Conservation (phyloP, 1,140 invertebrate genomes). For the Drosophila parabipectinata region DNA sequence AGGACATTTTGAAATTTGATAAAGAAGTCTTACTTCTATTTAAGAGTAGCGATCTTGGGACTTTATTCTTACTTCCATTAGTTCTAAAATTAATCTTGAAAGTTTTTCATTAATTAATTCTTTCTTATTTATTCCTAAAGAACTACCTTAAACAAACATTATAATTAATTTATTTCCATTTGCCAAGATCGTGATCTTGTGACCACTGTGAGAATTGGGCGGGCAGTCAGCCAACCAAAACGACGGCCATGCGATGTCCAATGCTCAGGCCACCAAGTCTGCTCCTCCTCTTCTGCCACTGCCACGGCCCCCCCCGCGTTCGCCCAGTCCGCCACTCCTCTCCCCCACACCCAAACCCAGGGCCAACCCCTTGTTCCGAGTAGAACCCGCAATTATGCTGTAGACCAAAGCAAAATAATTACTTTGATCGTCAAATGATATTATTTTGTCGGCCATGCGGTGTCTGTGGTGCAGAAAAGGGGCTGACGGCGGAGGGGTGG, state of each 20-base stretch:
- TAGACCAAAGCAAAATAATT: conserved; percentile 83
- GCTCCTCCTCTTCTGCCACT: conserved; percentile 40
- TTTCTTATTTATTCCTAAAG: background rate
- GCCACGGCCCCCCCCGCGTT: background rate
- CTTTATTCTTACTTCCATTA: no score
- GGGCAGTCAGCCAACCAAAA: conserved; percentile 66
- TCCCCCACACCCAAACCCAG: conserved; percentile 1
- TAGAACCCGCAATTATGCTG: conserved; percentile 78
- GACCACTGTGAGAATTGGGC: conserved; percentile 42
- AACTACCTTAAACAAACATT: background rate
- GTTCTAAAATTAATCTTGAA: no score
- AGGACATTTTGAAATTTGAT: no score
- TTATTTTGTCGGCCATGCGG: conserved; percentile 74
- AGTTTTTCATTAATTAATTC: no score
- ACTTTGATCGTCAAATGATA: conserved; percentile 83
- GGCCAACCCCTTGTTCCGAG: conserved; percentile 38
- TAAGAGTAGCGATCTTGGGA: no score
- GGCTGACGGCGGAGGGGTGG: background rate
- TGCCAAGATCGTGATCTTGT: conserved; percentile 12
- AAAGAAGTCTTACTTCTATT: no score
- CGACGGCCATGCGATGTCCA: conserved; percentile 64
- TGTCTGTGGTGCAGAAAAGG: conserved; percentile 23
- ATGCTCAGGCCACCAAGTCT: conserved; percentile 45
- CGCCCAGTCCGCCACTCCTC: background rate
- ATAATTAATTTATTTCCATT: conserved; percentile 1